Conservation (phyloP, 2,797 vertebrate genomes). For the Eulemur albifrons region DNA sequence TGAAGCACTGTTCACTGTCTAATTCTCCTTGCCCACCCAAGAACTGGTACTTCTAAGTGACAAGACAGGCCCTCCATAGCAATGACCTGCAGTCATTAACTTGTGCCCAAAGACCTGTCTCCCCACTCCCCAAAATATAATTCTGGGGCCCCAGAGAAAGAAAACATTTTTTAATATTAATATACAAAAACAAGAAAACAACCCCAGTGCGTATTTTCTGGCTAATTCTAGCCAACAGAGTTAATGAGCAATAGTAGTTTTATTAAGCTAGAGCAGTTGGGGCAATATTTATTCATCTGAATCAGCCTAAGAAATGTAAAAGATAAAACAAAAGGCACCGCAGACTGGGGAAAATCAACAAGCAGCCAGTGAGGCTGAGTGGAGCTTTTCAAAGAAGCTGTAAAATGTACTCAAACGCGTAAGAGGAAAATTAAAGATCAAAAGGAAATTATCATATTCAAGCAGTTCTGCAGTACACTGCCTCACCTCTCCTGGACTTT, state of each 20-base stretch:
- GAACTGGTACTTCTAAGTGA: not conserved
- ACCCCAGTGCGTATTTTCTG: not conserved
- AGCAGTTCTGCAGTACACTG: constrained; percentile 65
- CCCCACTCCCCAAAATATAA: not conserved
- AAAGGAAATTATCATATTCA: constrained; percentile 63
- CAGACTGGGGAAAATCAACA: constrained; percentile 51
- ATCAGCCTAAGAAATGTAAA: constrained; percentile 58
- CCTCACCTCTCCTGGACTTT: constrained; percentile 66
- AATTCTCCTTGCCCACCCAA: not conserved
- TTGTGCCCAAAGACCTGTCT: not conserved
- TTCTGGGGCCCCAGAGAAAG: not conserved
- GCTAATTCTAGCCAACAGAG: constrained; percentile 49
- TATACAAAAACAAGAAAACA: constrained; percentile 12
- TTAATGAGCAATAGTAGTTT: constrained; percentile 57
- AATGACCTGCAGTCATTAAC: not conserved
- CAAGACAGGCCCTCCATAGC: not conserved
- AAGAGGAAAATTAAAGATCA: constrained; percentile 55
- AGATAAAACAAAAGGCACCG: constrained; percentile 48
- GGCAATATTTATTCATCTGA: constrained; percentile 58
- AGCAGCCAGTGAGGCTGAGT: constrained; percentile 1
- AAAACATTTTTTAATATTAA: constrained; percentile 33
- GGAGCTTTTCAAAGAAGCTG: constrained; percentile 49
- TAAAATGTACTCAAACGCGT: not conserved
- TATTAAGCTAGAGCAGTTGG: constrained; percentile 55
- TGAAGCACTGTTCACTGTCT: not conserved